Base-by-base conservation (phyloP, 2,113 vertebrate species). In the Cephalopterus ornatus region DNA sequence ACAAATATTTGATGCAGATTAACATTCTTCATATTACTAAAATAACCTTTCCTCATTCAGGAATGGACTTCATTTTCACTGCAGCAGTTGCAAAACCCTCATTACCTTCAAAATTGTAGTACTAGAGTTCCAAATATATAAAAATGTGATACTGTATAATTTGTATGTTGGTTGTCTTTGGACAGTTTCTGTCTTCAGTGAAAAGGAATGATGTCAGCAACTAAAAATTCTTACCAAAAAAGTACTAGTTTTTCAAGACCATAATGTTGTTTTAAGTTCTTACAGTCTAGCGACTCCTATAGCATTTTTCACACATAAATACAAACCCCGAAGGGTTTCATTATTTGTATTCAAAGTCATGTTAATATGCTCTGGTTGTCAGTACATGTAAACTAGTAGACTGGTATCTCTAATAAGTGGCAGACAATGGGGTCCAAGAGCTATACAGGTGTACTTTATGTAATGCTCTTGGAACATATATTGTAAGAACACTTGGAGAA, bases 161-260 rank as follows among this genome's bases (percentile, higher is more conserved):
- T 94, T 91, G 50, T 46, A n/a, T 65, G 65, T 65, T 92, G 47
- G 76, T 93, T 92, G 49, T 53, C 83, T 94, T 86, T 86, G 80
- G 86, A 70, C 11, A 70, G 21, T 75, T 85, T 95, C 32, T 88
- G 65, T 61, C 58, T 74, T 89, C 23, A 68, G 20, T 7, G 33
- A 89, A 62, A 28, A 85, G 33, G 28, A 90, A 44, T 61, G 39
- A 92, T 85, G 47, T 86, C 76, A 92, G 37, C 23, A 92, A 30
- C 49, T 65, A 93, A 92, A 89, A 86, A 61, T 71, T 68, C 17
- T 46, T 76, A 74, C 47, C 42, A 42, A 10, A 39, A 94, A 88
- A 55, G 2, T 19, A 35, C 9, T 80, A 8, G 32, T 65, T 90
- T 73, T 88, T 68, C 73, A 75, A 74, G 61, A 42, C 28, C 37